Evolutionary conservation across 2,113 vertebrate species (phyloP).

Genomic region (Clarias magur): DNA sequence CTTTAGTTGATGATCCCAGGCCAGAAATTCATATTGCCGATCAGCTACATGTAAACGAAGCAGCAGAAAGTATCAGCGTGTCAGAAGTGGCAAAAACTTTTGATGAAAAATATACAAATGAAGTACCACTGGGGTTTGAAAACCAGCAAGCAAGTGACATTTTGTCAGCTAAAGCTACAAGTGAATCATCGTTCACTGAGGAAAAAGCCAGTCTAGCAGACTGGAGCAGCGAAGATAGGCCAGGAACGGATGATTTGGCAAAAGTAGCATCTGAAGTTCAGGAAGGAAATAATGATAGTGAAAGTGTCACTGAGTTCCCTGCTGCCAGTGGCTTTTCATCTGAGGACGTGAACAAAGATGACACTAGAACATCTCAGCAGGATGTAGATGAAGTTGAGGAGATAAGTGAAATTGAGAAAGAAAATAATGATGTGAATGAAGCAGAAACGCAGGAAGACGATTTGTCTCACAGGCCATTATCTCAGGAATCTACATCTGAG

Average conservation of each 20-base stretch:
- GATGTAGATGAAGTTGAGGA: slow-evolving; percentile 39
- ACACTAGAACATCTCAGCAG: slow-evolving; percentile 29
- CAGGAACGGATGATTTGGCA: background rate
- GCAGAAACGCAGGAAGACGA: slow-evolving; percentile 31
- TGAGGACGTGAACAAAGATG: slow-evolving; percentile 36
- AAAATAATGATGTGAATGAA: slow-evolving; percentile 6
- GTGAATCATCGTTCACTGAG: slow-evolving; percentile 5
- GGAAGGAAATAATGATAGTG: background rate
- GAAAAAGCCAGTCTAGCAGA: slow-evolving; percentile 24
- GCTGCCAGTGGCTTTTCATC: slow-evolving; percentile 39
- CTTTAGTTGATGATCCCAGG: slow-evolving; percentile 9
- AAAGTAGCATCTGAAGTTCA: slow-evolving; percentile 21
- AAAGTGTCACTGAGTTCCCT: slow-evolving; percentile 36
- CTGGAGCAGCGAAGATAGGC: background rate
- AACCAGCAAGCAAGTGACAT: slow-evolving; percentile 7
- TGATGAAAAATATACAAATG: slow-evolving; percentile 14
- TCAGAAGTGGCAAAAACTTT: slow-evolving; percentile 11
- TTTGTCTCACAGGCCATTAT: background rate
- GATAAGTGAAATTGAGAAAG: slow-evolving; percentile 33
- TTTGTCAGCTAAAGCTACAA: background rate
- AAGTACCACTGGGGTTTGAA: slow-evolving; percentile 40
- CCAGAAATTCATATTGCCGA: slow-evolving; percentile 18
- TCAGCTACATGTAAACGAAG: slow-evolving; percentile 18
- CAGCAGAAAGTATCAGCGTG: background rate
- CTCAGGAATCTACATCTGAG: slow-evolving; percentile 21